Base-by-base conservation (phyloP, 2,888 invertebrate genomes). In the Nezara viridula region DNA sequence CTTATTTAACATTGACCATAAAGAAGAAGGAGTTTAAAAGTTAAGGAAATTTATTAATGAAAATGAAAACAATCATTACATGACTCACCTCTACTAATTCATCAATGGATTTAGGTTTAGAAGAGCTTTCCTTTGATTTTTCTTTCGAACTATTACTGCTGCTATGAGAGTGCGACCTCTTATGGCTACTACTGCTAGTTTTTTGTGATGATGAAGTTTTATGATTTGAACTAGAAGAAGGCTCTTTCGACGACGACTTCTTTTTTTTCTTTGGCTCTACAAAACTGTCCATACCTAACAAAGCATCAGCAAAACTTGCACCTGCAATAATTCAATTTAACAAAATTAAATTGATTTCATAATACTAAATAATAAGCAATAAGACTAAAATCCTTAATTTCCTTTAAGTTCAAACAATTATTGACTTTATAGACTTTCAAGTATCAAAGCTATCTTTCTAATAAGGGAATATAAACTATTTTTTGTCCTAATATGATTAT, bases 241-340 rank as follows among this genome's bases (percentile, higher is more conserved):
- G 81, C 52, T 89, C 88, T 37, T 77, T 89, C 47, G 86, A 87
- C 60, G 90, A 89, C 49, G 90, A 89, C 52, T 92, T 91, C 88
- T 90, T 92, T 86, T 92, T 92, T 88, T 91, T 91, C 49, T 91
- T 91, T 73, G 90, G 90, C 12, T 85, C 86, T 55, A 89, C 40
- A 44, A 89, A 89, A 66, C 88, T 85, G 55, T 90, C 90, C 77
- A 91, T 89, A 73, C 91, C 91, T 52, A 91, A 89, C 55, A 92
- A 89, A 40, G 91, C 91, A 89, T 91, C 92, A 85, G 90, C 92
- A 89, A 92, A 92, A 89, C 91, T 91, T 86, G 91, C 91, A 44
- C 91, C 92, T 92, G 85, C 52, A 66, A 87, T 73, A 7, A 6
- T 10, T 73, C 1, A 37, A 19, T 37, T 73, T 0, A 32, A 73